phyloP scores from a whole-genome alignment of 2,113 vertebrate species.

The Choloepus hoffmanni region DNA sequence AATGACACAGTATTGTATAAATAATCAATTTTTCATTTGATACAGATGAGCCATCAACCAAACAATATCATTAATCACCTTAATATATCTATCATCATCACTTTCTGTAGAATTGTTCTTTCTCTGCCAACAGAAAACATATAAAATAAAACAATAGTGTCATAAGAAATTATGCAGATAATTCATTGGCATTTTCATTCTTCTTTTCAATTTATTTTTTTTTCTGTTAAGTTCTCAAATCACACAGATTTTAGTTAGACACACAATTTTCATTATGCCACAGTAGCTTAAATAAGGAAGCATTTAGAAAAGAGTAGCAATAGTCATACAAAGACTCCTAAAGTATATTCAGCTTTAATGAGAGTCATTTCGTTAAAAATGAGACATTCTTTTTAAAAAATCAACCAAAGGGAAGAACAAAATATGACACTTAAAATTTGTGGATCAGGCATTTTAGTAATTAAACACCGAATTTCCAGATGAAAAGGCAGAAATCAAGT shows the following conservation, averaged over 20 bases:
- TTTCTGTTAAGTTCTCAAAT: constrained; percentile 70
- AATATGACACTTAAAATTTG: constrained; percentile 80
- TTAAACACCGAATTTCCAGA: constrained; percentile 87
- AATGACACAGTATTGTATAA: constrained; percentile 73
- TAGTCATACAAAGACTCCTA: constrained; percentile 74
- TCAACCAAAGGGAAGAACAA: constrained; percentile 62
- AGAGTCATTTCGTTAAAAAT: constrained; percentile 83
- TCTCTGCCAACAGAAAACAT: background rate
- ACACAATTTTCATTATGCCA: constrained; percentile 68
- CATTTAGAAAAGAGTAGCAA: constrained; percentile 80
- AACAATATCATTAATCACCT: constrained; percentile 83
- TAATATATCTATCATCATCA: constrained; percentile 21
- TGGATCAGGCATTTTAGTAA: constrained; percentile 84
- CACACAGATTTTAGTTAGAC: constrained; percentile 61
- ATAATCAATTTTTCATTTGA: constrained; percentile 84
- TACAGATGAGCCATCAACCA: constrained; percentile 78
- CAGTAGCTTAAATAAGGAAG: constrained; percentile 80
- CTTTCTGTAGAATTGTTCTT: constrained; percentile 24
- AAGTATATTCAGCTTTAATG: constrained; percentile 82
- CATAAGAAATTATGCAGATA: constrained; percentile 82
- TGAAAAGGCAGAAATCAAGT: constrained; percentile 83
- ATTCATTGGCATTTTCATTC: constrained; percentile 28
- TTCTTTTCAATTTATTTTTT: background rate
- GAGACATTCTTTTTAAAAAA: constrained; percentile 78
- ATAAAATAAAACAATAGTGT: constrained; percentile 81